Base-by-base conservation (phyloP, 2,888 invertebrate genomes). In the Orchesella flavescens region DNA sequence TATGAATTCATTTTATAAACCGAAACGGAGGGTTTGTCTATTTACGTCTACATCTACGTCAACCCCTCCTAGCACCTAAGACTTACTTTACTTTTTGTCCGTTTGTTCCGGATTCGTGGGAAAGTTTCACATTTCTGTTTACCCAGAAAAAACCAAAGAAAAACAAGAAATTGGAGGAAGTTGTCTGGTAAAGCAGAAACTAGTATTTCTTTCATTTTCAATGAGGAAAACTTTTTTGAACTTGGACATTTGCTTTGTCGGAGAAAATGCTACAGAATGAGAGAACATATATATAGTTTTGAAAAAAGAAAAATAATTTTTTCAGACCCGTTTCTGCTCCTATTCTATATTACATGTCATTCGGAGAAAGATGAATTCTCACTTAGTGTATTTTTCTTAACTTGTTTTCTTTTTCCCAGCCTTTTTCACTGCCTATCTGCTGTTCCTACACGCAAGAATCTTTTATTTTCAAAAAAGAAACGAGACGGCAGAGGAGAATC, bases 91-190 rank as follows among this genome's bases (percentile, higher is more conserved):
- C 34, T 34, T 34, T 34, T 7, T 34, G 3, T 34, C 34, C 34
- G 34, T 34, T 7, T 34, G 34, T 59, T 59, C 17, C 17, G 13
- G 59, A 57, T 57, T 17, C 73, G 73, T 73, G 73, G 73, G 73
- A 73, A 73, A 15, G 34, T 34, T 23, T 73, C 61, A 17, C 43
- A 73, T 73, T 57, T 63, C 74, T 75, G 74, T 75, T 63, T 75
- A 34, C 17, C 44, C 65, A 73, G n/a, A 24, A 69, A 53, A 44
- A 63, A 44, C 24, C 46, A 61, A 17, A 74, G 46, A 75, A 75
- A 73, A 43, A 63, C 57, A 65, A 53, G 34, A 49, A 63, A 75
- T 9, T 34, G 23, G 17, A 65, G 43, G 43, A 65, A 46, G 61
- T 24, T 44, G 63, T 59, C 17, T 17, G 34, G 34, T 34, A 7